phyloP scores from a whole-genome alignment of 2,888 invertebrate genomes.

The Julus scanicus region DNA sequence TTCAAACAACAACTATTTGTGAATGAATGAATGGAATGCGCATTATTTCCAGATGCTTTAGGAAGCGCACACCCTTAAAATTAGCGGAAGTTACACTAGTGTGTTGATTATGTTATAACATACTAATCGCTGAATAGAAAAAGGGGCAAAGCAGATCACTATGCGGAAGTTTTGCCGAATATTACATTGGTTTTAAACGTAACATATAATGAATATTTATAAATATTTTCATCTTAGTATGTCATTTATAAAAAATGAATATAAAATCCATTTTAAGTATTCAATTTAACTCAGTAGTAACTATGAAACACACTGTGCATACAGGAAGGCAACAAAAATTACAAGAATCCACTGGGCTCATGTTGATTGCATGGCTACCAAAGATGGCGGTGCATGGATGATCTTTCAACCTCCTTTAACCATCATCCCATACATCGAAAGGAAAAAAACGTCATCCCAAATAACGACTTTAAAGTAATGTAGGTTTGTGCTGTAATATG shows the following conservation, averaged over 20 bases:
- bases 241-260: too few relatives aligned
- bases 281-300: too few relatives aligned
- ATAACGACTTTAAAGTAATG: neutral
- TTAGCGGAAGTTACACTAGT: neutral
- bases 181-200: too few relatives aligned
- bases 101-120: neutral
- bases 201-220: too few relatives aligned
- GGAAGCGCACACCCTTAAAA: constrained; percentile 33
- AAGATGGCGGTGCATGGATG: neutral
- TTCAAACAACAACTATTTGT: neutral
- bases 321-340: too few relatives aligned
- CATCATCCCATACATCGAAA: neutral
- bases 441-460: neutral
- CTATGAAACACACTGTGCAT: too few relatives aligned
- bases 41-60: neutral
- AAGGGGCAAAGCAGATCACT: neutral
- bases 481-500: neutral
- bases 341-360: too few relatives aligned
- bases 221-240: too few relatives aligned
- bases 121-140: neutral
- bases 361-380: too few relatives aligned
- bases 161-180: neutral
- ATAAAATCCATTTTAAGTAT: too few relatives aligned
- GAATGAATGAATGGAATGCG: neutral
- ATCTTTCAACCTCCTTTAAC: neutral